A percentile compares a stretch with the other conserved stretches of the same genome.
phyloP scores from a whole-genome alignment of 2,113 vertebrate species.

The Bos javanicus region DNA sequence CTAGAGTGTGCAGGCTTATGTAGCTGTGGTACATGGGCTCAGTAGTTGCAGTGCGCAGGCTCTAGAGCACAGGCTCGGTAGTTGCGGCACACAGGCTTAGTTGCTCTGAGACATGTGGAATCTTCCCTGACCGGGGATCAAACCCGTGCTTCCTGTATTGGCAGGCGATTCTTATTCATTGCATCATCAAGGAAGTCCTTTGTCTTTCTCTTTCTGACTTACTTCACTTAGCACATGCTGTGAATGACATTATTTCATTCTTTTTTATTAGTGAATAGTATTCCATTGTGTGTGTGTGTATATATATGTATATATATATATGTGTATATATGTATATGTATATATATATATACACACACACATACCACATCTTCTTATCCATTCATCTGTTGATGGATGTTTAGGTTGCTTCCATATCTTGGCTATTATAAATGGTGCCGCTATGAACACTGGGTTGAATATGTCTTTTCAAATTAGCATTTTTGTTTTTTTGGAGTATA shows the following conservation, averaged over 20 bases:
- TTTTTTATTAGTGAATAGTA: not conserved
- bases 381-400: not conserved
- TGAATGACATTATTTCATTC: not conserved
- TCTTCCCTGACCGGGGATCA: not conserved
- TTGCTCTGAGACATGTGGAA: not conserved
- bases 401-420: not conserved
- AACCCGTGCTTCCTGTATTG: not conserved
- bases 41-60: not conserved
- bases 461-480: not conserved
- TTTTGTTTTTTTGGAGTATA: not conserved
- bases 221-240: not conserved
- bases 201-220: not conserved
- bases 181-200: not conserved
- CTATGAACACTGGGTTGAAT: not conserved
- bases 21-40: not conserved
- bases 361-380: not conserved
- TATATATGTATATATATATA: no score
- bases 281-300: not conserved
- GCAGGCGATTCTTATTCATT: not conserved
- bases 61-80: not conserved
- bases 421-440: not conserved
- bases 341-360: no score
- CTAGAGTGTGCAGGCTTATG: not conserved
- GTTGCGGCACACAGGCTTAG: not conserved
- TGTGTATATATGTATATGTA: accelerated